Base-by-base conservation (phyloP, 1,140 invertebrate species). In the Conus betulinus region DNA sequence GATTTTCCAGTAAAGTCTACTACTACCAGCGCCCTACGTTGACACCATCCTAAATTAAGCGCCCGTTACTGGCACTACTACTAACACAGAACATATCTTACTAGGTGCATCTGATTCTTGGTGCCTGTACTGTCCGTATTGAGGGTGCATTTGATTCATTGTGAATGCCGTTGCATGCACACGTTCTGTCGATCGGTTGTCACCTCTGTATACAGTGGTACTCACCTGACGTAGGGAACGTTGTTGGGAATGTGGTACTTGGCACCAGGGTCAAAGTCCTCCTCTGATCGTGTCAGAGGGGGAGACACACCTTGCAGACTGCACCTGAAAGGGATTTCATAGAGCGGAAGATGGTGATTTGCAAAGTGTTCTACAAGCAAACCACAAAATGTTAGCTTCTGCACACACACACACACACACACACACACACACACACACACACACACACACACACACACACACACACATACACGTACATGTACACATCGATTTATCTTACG, bases 191-290 rank as follows among this genome's bases (percentile, higher is more conserved):
- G 39, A 39, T 39, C 39, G 39, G 39, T 39, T 39, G 39, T 39
- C 39, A 39, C 39, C 39, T 39, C 39, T 39, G 39, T 39, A 39
- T 39, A 39, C 39, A 39, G 39, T 39, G 39, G 39, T 57, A 86
- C 85, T 27, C 89, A 95, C 93, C 94, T 92, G 79, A 93, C 92
- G 87, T 95, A 95, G n/a, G 94, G 93, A 83, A 92, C 88, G 84
- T 92, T 91, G 78, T 81, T 87, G 20, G 93, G 87, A 60, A 95
- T 91, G 85, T 95, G 94, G 82, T 90, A 94, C 85, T 95, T 95
- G 0, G 94, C 90, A 53, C 94, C 94, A 17, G 94, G 92, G 87
- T 95, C 94, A 89, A 95, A 95, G 90, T 95, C 92, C 13, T 91
- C 82, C 57, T 91, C 85, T 15, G 85, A 79, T 87, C 93, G 74